Base-by-base conservation (phyloP, 2,113 vertebrate species). In the Tachycineta bicolor region DNA sequence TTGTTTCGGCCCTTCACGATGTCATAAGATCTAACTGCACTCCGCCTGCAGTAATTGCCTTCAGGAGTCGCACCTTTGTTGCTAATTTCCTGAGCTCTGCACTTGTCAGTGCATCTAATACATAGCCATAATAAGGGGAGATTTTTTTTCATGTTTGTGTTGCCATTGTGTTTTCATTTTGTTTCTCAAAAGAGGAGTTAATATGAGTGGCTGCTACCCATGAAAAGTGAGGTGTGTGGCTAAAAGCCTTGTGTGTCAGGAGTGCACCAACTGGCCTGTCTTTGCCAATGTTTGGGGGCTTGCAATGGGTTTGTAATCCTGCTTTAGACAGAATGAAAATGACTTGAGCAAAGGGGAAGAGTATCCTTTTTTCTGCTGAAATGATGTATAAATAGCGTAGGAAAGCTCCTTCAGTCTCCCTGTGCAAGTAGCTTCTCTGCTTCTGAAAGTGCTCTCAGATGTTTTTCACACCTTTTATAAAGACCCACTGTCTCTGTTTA, bases 381-480 rank as follows among this genome's bases (percentile, higher is more conserved):
- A 39, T 29, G 6, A 21, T 73, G 10, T 34, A 24, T 55, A 43
- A 69, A 53, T 12, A 83, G 20, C 10, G 9, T n/a, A 9, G 39
- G 37, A 71, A 90, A 69, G 22, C 15, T 47, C 22, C 10, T 85
- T 74, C 3, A 2, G 14, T 50, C 55, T 77, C 63, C n/a, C 44
- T 52, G 28, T 1, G 1, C 34, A 62, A 23, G 34, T 82, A 39
- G 25, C 49, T 69, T 75, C 50, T 80, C 29, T 63, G 4, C 37
- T 87, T 44, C 55, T 0, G 0, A 31, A 83, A 79, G 39, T 34
- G 25, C 11, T 89, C 29, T 39, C 0, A 0, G 16, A 8, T 37
- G 7, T 69, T 89, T 92, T 29, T 46, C n/a, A 73, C 12, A 37
- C 9, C 22, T 74, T 29, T 77, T 76, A 26, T 75, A 34, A 83